Evolutionary conservation across 2,113 vertebrate genomes (phyloP), one percentile per base, ranked within the genome.

Genomic region (Burhinus oedicnemus): DNA sequence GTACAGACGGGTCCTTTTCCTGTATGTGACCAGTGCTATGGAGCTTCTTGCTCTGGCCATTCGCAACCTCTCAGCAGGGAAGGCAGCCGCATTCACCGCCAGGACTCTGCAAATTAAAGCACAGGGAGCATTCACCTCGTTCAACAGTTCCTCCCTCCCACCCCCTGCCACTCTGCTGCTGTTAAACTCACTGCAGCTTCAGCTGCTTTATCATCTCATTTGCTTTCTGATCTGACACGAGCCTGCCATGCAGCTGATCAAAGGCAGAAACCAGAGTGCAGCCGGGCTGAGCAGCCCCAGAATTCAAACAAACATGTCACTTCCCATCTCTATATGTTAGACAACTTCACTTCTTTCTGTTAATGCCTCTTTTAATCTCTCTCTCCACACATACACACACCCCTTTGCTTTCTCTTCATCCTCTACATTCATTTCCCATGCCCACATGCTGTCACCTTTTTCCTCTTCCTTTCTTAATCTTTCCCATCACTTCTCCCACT

Each of bases 201-300:
- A 83, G 87, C 83, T 54, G 83, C 87, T 96, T 98, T 94, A 97
- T 96, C 96, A 89, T 97, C 98, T 98, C 97, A 97, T 98, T 98
- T 98, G 92, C 95, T 98, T 98, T 98, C 96, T 97, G 96, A 97
- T 97, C 95, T 94, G 97, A 97, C 95, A 89, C 60, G 40, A 71
- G 89, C 68, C 97, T 98, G 97, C 96, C 97, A 90, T 82, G 91
- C 76, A 93, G 94, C 83, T 97, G 97, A 98, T 98, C 97, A 98
- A 98, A 98, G 97, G 87, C 93, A 95, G 95, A 97, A 93, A 78
- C 60, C 77, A 65, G 76, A 93, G 83, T 80, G 84, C 80, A 94
- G 91, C 54, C 3, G 0, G 83, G 72, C 89, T 95, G 84, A 95
- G 93, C 92, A 93, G 86, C 70, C 76, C 82, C 62, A 47, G 8